Evolutionary conservation across 2,113 vertebrate genomes (phyloP).

Genomic region (Coptodon bakossiorum): DNA sequence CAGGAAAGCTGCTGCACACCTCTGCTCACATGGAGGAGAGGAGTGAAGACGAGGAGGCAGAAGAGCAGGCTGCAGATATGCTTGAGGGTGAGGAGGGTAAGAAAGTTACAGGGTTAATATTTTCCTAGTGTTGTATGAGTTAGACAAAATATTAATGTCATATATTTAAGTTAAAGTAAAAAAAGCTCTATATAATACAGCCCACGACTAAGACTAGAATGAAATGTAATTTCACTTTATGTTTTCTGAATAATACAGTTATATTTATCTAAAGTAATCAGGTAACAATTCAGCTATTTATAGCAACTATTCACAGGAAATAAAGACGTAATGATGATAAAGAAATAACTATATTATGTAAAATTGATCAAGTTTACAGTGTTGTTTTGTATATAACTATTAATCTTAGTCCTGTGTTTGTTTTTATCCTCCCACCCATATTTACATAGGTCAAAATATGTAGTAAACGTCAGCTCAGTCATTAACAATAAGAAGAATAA

Average conservation of each 20-base stretch:
- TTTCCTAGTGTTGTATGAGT: neutral
- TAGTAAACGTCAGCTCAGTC: neutral
- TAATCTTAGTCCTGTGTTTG: neutral
- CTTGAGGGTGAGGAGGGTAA: conserved; percentile 66
- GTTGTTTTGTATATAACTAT: neutral
- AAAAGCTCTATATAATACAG: neutral
- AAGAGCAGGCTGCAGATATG: conserved; percentile 46
- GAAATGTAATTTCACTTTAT: neutral
- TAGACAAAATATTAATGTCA: neutral
- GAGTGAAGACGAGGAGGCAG: conserved; percentile 72
- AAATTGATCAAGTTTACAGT: neutral
- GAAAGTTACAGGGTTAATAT: neutral
- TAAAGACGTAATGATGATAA: neutral
- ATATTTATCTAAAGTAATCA: neutral
- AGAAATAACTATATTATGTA: neutral
- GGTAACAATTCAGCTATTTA: neutral
- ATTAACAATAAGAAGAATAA: neutral
- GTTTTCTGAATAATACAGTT: neutral
- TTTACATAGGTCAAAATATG: neutral
- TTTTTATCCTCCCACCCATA: neutral
- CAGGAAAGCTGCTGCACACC: conserved; percentile 54
- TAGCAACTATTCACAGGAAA: neutral
- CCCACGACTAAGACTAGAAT: neutral
- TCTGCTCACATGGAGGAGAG: conserved; percentile 70
- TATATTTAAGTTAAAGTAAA: neutral